phyloP scores from a whole-genome alignment of 1,140 invertebrate genomes.

The Orchestia grillus region DNA sequence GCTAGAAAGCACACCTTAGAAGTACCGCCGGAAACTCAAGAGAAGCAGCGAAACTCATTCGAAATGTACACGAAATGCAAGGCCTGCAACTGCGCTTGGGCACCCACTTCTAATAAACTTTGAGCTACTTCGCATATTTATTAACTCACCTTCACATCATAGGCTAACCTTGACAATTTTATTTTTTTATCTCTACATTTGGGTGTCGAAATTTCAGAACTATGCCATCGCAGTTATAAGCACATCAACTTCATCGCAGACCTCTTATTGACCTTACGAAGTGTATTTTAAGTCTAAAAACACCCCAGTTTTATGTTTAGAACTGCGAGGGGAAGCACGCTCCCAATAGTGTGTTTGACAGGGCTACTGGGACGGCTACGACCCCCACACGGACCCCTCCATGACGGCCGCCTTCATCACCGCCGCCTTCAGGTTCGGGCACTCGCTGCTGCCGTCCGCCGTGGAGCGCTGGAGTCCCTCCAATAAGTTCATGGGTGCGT shows the following conservation, averaged over 20 bases:
- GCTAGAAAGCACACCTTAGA: no score
- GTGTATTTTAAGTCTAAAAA: background rate
- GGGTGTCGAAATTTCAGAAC: background rate
- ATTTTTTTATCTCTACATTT: background rate
- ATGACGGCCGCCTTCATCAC: slow-evolving; percentile 89
- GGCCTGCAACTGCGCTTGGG: background rate
- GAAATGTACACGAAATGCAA: no score
- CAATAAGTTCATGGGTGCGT: slow-evolving; percentile 89
- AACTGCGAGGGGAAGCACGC: background rate
- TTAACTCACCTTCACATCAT: background rate
- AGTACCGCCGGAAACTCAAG: no score
- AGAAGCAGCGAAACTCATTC: no score
- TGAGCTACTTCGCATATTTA: background rate
- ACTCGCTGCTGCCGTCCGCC: slow-evolving; percentile 87
- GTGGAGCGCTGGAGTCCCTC: slow-evolving; percentile 93
- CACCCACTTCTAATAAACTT: background rate
- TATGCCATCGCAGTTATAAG: no score
- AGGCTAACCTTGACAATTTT: background rate
- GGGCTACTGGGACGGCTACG: slow-evolving; percentile 85
- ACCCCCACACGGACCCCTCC: slow-evolving; percentile 85
- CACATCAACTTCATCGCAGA: no score
- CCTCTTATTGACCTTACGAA: no score
- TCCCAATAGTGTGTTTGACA: background rate
- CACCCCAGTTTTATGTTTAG: background rate
- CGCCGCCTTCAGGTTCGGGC: slow-evolving; percentile 91